Percentiles rank a stretch among this genome's conserved stretches.
Evolutionary conservation across 2,797 vertebrate species (phyloP).

Genomic region (Chanos chanos): DNA sequence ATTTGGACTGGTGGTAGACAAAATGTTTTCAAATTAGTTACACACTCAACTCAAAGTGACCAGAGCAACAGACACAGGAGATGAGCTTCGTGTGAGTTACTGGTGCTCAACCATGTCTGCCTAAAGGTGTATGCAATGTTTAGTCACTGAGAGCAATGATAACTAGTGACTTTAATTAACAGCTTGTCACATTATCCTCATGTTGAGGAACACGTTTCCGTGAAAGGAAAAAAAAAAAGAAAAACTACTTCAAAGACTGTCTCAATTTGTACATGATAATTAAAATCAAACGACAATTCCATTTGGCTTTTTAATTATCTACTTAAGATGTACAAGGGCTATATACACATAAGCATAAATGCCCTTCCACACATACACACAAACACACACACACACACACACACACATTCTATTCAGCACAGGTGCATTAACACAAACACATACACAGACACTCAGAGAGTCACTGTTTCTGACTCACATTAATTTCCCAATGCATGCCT

Average conservation of each 20-base stretch:
- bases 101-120: constrained; percentile 25
- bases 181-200: constrained; percentile 55
- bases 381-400: constrained; percentile 9
- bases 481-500: constrained; percentile 28
- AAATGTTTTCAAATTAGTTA: too few relatives aligned
- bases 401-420: background rate
- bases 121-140: constrained; percentile 45
- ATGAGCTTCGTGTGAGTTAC: constrained; percentile 26
- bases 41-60: too few relatives aligned
- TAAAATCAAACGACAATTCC: constrained; percentile 51
- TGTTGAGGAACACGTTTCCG: constrained; percentile 45
- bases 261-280: constrained; percentile 50
- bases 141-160: constrained; percentile 50
- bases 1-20: too few relatives aligned
- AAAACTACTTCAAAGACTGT: constrained; percentile 44
- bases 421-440: constrained; percentile 13
- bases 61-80: too few relatives aligned
- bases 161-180: constrained; percentile 57
- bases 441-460: constrained; percentile 34
- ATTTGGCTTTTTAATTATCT: constrained; percentile 47
- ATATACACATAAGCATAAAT: background rate
- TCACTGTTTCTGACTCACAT: constrained; percentile 50
- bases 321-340: constrained; percentile 32
- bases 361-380: background rate
- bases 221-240: constrained; percentile 40